Base-by-base conservation (phyloP, 1,140 invertebrate genomes). In the Drusus annulatus region DNA sequence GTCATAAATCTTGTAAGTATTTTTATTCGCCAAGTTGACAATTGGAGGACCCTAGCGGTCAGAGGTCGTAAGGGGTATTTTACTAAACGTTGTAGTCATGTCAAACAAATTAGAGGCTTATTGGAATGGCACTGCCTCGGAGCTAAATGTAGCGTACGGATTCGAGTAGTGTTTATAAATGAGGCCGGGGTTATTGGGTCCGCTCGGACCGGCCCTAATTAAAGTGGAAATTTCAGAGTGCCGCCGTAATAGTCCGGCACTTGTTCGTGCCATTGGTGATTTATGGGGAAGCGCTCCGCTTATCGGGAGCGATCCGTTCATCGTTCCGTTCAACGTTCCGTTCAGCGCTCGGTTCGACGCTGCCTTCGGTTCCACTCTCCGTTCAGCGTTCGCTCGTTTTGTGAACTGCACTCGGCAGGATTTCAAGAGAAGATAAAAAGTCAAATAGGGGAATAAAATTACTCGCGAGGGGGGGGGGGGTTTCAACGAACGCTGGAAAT, bases 391-490 rank as follows among this genome's bases (percentile, higher is more conserved):
- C 62, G 10, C n/a, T 36, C 28, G 65, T 19, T 69, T 69, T 69
- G 51, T 69, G 36, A 36, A 69, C 65, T 69, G 65, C 65, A 69
- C 31, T 50, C 31, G 65, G 60, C 8, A 56, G 17, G 65, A 69
- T 65, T 69, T 69, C 65, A 17, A 69, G 65, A 45, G 65, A 31
- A 69, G 31, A 69, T 69, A 50, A 69, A 63, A 31, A 21, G 62
- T 25, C 21, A 23, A n/a, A 63, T 17, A 56, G 25, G 62, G 21
- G 21, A 31, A 63, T 63, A 28, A 31, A 31, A 25, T 63, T 10
- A 56, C 54, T 56, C 16, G 19, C 17, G n/a, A n/a, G n/a, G n/a
- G 6, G n/a, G n/a, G 19, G 17, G 54, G n/a, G 19, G n/a, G 19
- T 17, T n/a, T 56, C n/a, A 17, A 17, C 54, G 54, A 56, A 45